Base-by-base conservation (phyloP, 2,888 invertebrate species). In the Tryphoninae sp. region DNA sequence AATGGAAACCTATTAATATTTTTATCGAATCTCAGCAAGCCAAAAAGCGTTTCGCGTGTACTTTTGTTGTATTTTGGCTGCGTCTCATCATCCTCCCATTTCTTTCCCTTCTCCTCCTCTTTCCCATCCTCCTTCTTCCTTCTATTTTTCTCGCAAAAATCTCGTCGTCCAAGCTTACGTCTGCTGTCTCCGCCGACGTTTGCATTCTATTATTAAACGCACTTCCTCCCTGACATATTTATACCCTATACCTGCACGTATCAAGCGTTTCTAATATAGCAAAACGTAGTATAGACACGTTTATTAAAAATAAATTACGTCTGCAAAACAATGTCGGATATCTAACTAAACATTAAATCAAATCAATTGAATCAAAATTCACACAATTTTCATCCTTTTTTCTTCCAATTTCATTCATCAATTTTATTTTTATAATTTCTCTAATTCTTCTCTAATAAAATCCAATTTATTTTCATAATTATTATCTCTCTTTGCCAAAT, bases 201-300 rank as follows among this genome's bases (percentile, higher is more conserved):
- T 80, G 83, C 84, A 86, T 87, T 88, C 89, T 89, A 89, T 89
- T 89, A 89, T 87, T 87, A 86, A 85, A 86, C 83, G 84, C 86
- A 89, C 88, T 89, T 89, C 89, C 89, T 89, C 6, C 85, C 87
- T 87, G 85, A 87, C 87, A 87, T 89, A 89, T 90, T 89, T 89
- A 89, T 88, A 87, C 82, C 84, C 73, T 55, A 55, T 55, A 16
- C 19, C 16, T 19, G 6, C 7, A 55, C 22, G 19, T 55, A 55
- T 45, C 55, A 19, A 16, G 22, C 16, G 13, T 13, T 45, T 45
- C 13, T 45, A 13, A 13, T 45, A 55, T 16, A 53, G n/a, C 53
- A 53, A 53, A 55, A 16, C 22, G 19, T 55, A 19, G 19, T 22
- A 55, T 7, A 55, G n/a, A 7, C 55, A 55, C 19, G 8, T 6